Evolutionary conservation across 2,888 invertebrate species (phyloP).

Genomic region (Leptogaster cylindrica): DNA sequence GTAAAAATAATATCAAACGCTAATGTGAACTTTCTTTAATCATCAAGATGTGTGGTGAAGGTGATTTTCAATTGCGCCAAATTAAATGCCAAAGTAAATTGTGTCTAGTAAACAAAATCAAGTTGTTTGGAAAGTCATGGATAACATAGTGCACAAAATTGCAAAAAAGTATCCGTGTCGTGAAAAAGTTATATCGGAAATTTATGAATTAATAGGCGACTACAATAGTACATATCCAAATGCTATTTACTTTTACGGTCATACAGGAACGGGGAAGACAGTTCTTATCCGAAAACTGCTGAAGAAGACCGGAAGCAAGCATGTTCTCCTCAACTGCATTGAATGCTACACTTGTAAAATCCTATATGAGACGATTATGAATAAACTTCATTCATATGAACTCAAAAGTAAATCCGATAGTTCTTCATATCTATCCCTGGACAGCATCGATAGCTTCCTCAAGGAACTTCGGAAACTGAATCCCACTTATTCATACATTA

Average conservation of each 20-base stretch:
- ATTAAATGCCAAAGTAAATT: neutral
- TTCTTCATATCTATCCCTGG: conserved; percentile 66
- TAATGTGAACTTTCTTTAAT: too few species aligned
- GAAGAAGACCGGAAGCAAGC: conserved; percentile 63
- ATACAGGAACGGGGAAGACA: conserved; percentile 85
- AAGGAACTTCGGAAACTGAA: conserved; percentile 59
- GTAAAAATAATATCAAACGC: too few species aligned
- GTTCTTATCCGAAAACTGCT: conserved; percentile 70
- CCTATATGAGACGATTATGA: conserved; percentile 77
- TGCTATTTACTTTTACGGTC: conserved; percentile 80
- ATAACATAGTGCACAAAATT: conserved; percentile 44
- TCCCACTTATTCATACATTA: conserved; percentile 64
- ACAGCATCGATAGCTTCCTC: conserved; percentile 73
- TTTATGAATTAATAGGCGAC: conserved; percentile 57
- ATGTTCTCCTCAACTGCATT: conserved; percentile 76
- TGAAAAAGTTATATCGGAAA: conserved; percentile 51
- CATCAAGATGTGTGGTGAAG: too few species aligned
- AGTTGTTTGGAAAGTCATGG: too few species aligned
- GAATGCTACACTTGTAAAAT: conserved; percentile 81
- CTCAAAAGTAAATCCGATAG: conserved; percentile 59
- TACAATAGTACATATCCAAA: conserved; percentile 70
- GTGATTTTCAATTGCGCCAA: too few species aligned
- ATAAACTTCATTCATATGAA: conserved; percentile 64
- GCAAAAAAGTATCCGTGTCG: conserved; percentile 56
- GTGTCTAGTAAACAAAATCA: too few species aligned